These are phyloP conservation scores for Pelosia muscerda DNA, from an alignment of 2,888 invertebrate genomes.

Conservation along the genomic window DNA sequence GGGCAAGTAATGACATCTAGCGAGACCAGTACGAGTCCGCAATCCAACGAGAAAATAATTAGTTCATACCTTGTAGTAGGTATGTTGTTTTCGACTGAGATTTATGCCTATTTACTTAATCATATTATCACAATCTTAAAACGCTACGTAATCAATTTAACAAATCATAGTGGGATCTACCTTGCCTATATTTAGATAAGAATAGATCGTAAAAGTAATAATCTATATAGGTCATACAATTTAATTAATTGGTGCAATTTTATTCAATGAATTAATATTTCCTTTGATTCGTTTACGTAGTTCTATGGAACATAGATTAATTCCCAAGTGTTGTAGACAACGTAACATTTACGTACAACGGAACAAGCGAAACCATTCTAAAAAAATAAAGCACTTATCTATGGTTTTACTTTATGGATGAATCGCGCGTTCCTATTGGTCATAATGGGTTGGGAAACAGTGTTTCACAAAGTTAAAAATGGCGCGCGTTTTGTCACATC, in stretches of 20 bases:
- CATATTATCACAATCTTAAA: no score
- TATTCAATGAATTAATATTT: no score
- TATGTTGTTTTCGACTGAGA: not conserved
- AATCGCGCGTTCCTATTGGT: slow-evolving; percentile 67
- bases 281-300: no score
- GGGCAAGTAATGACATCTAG: not conserved
- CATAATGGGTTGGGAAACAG: slow-evolving; percentile 29
- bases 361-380: not conserved
- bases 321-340: not conserved
- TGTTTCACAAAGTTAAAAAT: slow-evolving; percentile 63
- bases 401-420: slow-evolving; percentile 55
- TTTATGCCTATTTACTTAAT: no score
- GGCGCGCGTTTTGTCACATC: slow-evolving; percentile 85
- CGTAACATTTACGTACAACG: not conserved
- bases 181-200: no score
- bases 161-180: no score
- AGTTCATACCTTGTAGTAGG: not conserved
- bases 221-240: no score
- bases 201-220: no score
- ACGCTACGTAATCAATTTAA: no score
- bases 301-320: no score
- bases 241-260: no score
- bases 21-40: not conserved
- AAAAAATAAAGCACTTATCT: slow-evolving; percentile 34
- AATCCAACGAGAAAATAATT: no score